Evolutionary conservation across 2,888 invertebrate species (phyloP).

Genomic region (Liodrosophila aerea): DNA sequence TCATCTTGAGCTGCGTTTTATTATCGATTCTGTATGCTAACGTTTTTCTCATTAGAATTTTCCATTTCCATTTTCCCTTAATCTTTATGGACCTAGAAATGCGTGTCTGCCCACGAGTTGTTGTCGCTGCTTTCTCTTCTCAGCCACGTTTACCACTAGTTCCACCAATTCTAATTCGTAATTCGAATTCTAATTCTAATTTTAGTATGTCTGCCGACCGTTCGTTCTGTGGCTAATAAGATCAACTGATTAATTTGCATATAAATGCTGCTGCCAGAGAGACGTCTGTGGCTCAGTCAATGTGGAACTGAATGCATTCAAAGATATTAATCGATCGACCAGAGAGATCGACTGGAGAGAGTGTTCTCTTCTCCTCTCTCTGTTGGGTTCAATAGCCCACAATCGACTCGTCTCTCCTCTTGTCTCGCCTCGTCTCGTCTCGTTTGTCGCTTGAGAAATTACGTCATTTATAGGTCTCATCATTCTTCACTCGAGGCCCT

Average conservation of each 20-base stretch:
- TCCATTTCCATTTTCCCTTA: conserved; percentile 17
- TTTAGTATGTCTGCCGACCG: conserved; percentile 4
- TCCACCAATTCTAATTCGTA: background rate
- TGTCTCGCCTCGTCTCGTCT: background rate
- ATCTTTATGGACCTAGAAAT: conserved; percentile 17
- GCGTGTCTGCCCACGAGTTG: conserved; percentile 5
- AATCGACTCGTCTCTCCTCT: conserved; percentile 4
- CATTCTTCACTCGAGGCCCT: background rate
- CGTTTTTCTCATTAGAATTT: conserved; percentile 65
- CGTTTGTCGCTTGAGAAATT: conserved; percentile 37
- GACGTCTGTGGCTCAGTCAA: conserved; percentile 21
- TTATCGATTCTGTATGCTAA: conserved; percentile 43
- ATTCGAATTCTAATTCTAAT: conserved; percentile 31
- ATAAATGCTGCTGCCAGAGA: conserved; percentile 32
- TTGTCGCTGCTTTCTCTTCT: conserved; percentile 36
- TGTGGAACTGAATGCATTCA: conserved; percentile 27
- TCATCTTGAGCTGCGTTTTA: conserved; percentile 5
- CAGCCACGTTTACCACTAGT: too few relatives aligned
- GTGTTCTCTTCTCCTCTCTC: background rate
- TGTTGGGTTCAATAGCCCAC: conserved; percentile 55
- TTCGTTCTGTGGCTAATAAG: conserved; percentile 30
- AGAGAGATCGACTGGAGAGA: conserved; percentile 6
- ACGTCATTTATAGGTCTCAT: conserved; percentile 47
- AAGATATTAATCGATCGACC: conserved; percentile 32
- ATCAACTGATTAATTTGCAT: conserved; percentile 44